Evolutionary conservation across 64 coral and sea anemone species (phyloP).

Genomic region (Dendrophyllia cribrosa): DNA sequence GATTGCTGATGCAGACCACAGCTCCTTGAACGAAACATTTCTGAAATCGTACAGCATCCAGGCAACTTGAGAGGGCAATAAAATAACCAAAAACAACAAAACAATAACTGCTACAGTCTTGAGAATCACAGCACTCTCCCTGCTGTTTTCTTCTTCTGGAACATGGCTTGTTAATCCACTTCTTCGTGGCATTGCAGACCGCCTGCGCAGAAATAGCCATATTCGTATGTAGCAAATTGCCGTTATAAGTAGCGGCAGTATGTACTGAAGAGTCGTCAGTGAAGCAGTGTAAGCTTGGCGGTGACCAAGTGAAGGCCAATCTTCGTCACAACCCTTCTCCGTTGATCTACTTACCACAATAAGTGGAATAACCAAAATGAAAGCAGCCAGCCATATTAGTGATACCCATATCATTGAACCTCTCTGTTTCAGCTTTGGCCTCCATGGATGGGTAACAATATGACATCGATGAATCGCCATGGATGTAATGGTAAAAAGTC

Average conservation of each 20-base stretch:
- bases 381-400: conserved; percentile 73
- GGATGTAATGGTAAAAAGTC: conserved; percentile 82
- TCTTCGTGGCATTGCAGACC: background rate
- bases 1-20: background rate
- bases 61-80: conserved; percentile 62
- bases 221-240: conserved; percentile 76
- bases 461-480: conserved; percentile 86
- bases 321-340: conserved; percentile 40
- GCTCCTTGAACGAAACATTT: conserved; percentile 2
- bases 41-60: conserved; percentile 69
- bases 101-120: conserved; percentile 72
- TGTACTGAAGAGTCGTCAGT: conserved; percentile 67
- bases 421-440: conserved; percentile 59
- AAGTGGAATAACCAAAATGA: conserved; percentile 71
- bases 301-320: conserved; percentile 57
- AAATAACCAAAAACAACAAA: conserved; percentile 54
- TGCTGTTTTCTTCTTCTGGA: conserved; percentile 10
- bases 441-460: conserved; percentile 81
- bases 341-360: conserved; percentile 57
- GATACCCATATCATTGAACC: conserved; percentile 49
- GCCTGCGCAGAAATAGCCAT: conserved; percentile 48
- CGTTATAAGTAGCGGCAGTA: conserved; percentile 71
- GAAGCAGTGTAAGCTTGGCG: conserved; percentile 70
- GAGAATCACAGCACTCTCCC: conserved; percentile 76
- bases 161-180: background rate